Evolutionary conservation across 2,113 vertebrate species (phyloP), one percentile per base, ranked within the genome.

Genomic region (Hypanus sabinus): DNA sequence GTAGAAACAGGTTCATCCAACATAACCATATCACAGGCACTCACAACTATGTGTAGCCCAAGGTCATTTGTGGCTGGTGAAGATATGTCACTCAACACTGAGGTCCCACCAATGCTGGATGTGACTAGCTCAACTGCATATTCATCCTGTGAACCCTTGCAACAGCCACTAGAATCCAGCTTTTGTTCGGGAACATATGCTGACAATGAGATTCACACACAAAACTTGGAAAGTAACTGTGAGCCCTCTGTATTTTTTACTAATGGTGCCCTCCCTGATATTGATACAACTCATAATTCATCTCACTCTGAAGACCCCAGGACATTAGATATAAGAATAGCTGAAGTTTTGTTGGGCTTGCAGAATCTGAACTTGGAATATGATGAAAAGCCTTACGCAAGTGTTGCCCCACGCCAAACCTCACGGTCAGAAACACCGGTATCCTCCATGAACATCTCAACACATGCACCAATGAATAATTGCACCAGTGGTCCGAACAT

Each of bases 261-360:
- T 36, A 96, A 96, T 94, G 95, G 94, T 60, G 60, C 24, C 36
- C 77, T 8, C 57, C 71, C 10, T 57, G 33, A 0, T 62, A 94
- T 60, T 93, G 46, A 46, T 18, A 94, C 94, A 10, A 94, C 94
- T 94, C 80, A 79, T 73, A 96, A 93, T 70, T 95, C 96, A 95
- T 93, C 95, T 93, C 97, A 97, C 24, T 94, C 96, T 6, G 96
- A 97, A 94, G 20, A 94, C 0, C 77, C 95, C 68, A 95, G 94
- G 93, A 97, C 96, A 94, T 96, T 97, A 88, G 97, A 98, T 93
- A 95, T 91, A 94, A 97, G 96, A 94, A 96, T 99, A 57, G 94
- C 96, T 2, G 98, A 98, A 95, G 97, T 99, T 94, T 97, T 98
- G 95, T 97, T 96, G 96, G 96, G 97, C 36, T 97, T 99, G 94